Conservation (phyloP, 2,113 vertebrate species). For the Nothoprocta perdicaria region DNA sequence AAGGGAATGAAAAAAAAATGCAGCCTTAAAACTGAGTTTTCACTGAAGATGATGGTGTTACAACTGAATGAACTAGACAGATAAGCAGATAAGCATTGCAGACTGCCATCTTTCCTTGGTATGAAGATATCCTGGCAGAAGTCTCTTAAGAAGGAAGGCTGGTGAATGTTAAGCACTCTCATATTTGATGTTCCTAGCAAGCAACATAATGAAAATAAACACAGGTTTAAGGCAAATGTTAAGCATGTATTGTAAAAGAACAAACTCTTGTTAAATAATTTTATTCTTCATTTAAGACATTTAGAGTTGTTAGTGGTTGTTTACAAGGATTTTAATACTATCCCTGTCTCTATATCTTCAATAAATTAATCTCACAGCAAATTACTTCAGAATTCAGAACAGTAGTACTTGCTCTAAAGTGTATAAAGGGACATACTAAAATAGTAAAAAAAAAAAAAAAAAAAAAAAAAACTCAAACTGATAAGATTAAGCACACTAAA, state of each 20-base stretch:
- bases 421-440: background rate
- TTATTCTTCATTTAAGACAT: background rate
- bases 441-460: background rate
- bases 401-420: background rate
- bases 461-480: background rate
- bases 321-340: background rate
- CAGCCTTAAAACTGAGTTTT: slow-evolving; percentile 30
- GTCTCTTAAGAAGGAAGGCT: background rate
- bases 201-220: background rate
- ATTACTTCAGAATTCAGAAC: background rate
- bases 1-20: slow-evolving; percentile 22
- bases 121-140: background rate
- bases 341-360: background rate
- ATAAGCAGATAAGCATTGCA: background rate
- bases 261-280: background rate
- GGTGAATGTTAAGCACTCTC: background rate
- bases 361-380: background rate
- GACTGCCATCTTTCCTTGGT: background rate
- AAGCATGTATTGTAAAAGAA: background rate
- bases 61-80: background rate
- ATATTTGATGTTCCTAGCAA: background rate
- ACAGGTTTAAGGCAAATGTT: background rate
- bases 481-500: background rate
- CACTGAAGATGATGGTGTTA: background rate
- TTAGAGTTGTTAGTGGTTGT: background rate